A percentile compares a stretch with the other conserved stretches of the same genome.
These are phyloP conservation scores for Sinosuthora webbiana DNA, from an alignment of 2,113 vertebrate species.

Conservation along the genomic window DNA sequence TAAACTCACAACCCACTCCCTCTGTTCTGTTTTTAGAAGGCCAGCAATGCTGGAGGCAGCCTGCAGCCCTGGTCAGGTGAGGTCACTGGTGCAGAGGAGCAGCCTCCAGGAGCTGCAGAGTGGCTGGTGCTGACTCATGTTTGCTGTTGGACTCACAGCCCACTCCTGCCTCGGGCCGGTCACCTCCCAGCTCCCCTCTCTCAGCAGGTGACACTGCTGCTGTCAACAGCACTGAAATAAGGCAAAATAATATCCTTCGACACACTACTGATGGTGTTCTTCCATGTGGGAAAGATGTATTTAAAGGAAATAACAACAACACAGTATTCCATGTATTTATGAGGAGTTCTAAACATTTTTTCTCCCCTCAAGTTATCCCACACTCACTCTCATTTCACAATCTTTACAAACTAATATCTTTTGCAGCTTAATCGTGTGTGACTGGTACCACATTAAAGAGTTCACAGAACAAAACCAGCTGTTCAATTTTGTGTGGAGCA, in stretches of 20 bases:
- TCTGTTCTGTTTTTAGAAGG: not conserved
- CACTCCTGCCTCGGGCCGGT: not conserved
- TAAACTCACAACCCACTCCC: too few relatives aligned
- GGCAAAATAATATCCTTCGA: not conserved
- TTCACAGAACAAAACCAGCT: not conserved
- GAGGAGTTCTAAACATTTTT: not conserved
- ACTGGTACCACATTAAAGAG: not conserved
- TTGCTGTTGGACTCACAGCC: not conserved
- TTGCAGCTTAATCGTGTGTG: not conserved
- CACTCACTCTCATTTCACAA: not conserved
- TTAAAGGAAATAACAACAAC: not conserved
- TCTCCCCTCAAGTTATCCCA: not conserved
- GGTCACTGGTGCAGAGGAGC: constrained; percentile 45
- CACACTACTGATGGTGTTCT: fast-evolving
- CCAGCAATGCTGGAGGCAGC: not conserved
- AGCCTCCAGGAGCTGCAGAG: not conserved
- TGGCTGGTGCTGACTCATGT: not conserved
- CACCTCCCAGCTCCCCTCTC: not conserved
- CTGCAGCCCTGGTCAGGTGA: constrained; percentile 19
- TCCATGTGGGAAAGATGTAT: not conserved
- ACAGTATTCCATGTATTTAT: not conserved
- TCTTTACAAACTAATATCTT: not conserved
- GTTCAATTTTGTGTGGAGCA: too few relatives aligned
- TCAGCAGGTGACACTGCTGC: not conserved
- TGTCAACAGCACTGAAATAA: not conserved